Evolutionary conservation across 2,888 invertebrate genomes (phyloP), one percentile per base, ranked within the genome.

Genomic region (Mythimna vitellina): DNA sequence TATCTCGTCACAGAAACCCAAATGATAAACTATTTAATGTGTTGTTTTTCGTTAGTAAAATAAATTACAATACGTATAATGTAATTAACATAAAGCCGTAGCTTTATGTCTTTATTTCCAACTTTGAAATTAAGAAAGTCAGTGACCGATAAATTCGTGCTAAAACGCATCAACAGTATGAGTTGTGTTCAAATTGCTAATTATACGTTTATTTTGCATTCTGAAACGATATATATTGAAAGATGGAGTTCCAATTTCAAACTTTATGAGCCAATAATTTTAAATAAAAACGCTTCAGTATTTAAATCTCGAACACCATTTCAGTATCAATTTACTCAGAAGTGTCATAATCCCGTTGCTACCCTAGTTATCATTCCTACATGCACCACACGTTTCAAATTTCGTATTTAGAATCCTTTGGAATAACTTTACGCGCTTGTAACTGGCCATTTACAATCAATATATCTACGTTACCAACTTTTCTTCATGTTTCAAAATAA

Each of bases 381-480:
- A 78, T 83, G 77, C 78, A 65, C 75, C 76, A 75, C 73, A 75
- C 74, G 82, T 82, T 87, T 87, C 60, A 83, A 86, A 85, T 82
- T 81, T 82, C 67, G 80, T 79, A 83, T 86, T 83, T 81, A 77
- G 82, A 87, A 85, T 86, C 83, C 77, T 84, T 72, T 68, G 53
- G 68, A 82, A 80, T 76, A 83, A 75, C 76, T 80, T 83, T 78
- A 83, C 81, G 70, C 75, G 73, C 78, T 61, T 81, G 74, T 83
- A 68, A 80, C 84, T 83, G 83, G 84, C 81, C 80, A 78, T 84
- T 85, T 82, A 86, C 81, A 82, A 85, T 81, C 85, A 79, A 81
- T 86, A 77, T 73, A 76, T 62, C 65, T 71, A 63, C 29, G 74
- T 74, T 70, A 73, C 74, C 62, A 75, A 77, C 14, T 38, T 68